Evolutionary conservation across 2,797 vertebrate species (phyloP), one percentile per base, ranked within the genome.

Genomic region (Coluber constrictor): DNA sequence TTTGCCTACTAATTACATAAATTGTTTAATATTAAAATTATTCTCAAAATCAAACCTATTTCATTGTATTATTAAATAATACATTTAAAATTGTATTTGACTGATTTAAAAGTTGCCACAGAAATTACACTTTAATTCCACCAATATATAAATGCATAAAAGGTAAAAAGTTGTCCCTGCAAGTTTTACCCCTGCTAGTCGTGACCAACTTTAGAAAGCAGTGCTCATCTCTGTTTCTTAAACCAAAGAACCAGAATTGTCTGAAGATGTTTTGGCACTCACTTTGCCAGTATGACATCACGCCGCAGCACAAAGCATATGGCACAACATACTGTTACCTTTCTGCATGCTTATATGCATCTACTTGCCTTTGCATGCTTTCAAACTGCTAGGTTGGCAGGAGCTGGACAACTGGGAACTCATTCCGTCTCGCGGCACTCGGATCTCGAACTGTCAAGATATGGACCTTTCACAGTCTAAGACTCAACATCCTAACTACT

Each of bases 21-120:
- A 54, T 29, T 61, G 6, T 66, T 93, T 57, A 96, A 92, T 70
- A 3, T 12, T 87, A 92, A 94, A 86, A 15, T 94, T 54, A 94
- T 0, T 54, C 95, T 92, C 43, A 59, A 90, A 90, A 70, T 90
- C 79, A 93, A 3, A 93, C 2, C 12, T 93, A 37, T 2, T 86
- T 8, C 0, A 0, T 87, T 90, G 94, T 25, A 61, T 83, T 63
- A 79, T 10, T 92, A 23, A 60, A 61, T 13, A 32, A 89, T 47
- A 10, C 47, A 59, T 5, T 59, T 59, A 6, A 59, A 59, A 59
- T 59, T 20, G 5, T 59, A 59, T 59, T 18, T 59, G 57, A 56
- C 15, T 57, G 59, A 47, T 32, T 79, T 79, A 23, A 61, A 60
- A 51, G 32, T 47, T n/a, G 51, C 7, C 16, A 6, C 47, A 55